Base-by-base conservation (phyloP, 2,113 vertebrate genomes). In the Pygoscelis antarcticus region DNA sequence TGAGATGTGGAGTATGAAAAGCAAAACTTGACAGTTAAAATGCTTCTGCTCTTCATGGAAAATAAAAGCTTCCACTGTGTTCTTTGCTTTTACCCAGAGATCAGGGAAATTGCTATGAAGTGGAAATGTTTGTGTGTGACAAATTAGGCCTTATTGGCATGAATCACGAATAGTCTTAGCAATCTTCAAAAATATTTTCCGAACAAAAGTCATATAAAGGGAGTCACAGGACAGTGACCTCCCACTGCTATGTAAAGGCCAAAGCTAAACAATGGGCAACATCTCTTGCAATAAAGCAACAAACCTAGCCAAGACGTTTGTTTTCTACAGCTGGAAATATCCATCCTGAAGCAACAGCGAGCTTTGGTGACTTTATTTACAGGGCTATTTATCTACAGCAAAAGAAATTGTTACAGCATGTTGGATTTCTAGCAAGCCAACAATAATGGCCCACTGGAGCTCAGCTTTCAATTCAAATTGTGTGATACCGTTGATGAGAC, bases 91-190 rank as follows among this genome's bases (percentile, higher is more conserved):
- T 71, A 75, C 42, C 5, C 60, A 84, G 87, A 70, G 72, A 83
- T 42, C 38, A 89, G 89, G 83, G 44, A 78, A 96, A 94, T 81
- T 87, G 47, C 89, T 94, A 21, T 64, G 51, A 83, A 91, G 69
- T 81, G 83, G 83, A 92, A 89, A 83, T 89, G 89, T 94, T 91
- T 94, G 89, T 84, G 60, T 72, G 25, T 3, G 2, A 80, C 58
- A 95, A 83, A 87, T 91, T 22, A 84, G 80, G 52, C 54, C 62
- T 95, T 77, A 80, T 49, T 87, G 89, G 60, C 71, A 77, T 62
- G 64, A 95, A 81, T 92, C 61, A 44, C 9, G 49, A 91, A 23
- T 86, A 90, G 89, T 92, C 84, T 94, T 81, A 84, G 77, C 64
- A 91, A 84, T 72, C 58, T 42, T 95, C 58, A 87, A 46, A 77